Conservation (phyloP, 2,888 invertebrate species). For the Terebella lapidaria region DNA sequence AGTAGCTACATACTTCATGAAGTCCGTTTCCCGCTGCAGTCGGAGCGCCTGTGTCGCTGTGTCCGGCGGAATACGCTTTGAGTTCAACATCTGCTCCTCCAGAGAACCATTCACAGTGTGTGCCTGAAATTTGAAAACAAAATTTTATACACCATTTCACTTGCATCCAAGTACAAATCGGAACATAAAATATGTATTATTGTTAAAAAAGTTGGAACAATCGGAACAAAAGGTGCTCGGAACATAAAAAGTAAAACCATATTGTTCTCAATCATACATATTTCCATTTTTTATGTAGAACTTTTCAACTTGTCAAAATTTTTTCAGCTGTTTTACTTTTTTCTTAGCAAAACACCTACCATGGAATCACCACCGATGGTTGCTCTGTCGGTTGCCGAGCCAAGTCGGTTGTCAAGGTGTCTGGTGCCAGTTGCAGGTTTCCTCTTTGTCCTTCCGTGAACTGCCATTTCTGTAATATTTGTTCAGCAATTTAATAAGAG, state of each 20-base stretch:
- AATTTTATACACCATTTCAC: no score
- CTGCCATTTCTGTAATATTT: constrained; percentile 9
- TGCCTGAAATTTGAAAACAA: not conserved
- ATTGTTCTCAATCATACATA: no score
- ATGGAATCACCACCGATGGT: not conserved
- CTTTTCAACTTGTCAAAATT: no score
- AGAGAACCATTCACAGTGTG: not conserved
- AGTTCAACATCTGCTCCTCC: not conserved
- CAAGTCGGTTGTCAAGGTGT: constrained; percentile 29
- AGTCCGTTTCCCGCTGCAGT: constrained; percentile 48
- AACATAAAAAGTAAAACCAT: no score
- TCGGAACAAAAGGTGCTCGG: no score
- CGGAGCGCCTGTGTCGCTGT: constrained; percentile 43
- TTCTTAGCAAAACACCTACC: no score
- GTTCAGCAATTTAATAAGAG: no score
- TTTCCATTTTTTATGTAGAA: no score
- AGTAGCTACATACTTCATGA: constrained; percentile 39
- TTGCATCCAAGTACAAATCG: no score
- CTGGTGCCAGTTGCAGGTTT: constrained; percentile 29
- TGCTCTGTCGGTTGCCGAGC: not conserved
- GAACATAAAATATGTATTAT: no score
- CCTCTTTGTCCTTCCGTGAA: constrained; percentile 10
- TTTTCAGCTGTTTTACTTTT: no score
- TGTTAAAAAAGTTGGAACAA: no score
- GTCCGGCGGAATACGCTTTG: constrained; percentile 31